A percentile compares a stretch with the other conserved stretches of the same genome.
Evolutionary conservation across 2,797 vertebrate genomes (phyloP).

Genomic region (Menidia menidia): DNA sequence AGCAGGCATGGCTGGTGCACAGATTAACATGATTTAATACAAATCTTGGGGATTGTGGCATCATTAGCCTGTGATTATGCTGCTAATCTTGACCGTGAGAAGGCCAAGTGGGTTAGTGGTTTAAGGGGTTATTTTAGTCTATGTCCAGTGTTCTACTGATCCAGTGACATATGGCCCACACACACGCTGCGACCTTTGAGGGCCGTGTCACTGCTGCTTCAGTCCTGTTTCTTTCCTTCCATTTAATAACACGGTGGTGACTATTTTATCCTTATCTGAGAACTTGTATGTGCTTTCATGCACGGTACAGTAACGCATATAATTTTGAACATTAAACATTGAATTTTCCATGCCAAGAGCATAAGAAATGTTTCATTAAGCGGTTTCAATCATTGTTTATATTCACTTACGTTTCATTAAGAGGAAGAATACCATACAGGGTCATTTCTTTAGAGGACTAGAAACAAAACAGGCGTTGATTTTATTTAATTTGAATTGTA

Average conservation of each 20-base stretch:
- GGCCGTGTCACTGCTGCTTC: conserved; percentile 24
- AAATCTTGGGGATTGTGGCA: conserved; percentile 67
- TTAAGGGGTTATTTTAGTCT: conserved; percentile 66
- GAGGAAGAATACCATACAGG: too few species aligned
- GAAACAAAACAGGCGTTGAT: neutral
- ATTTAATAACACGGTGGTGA: neutral
- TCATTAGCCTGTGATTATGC: conserved; percentile 73
- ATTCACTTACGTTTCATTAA: too few species aligned
- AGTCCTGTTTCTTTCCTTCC: conserved; percentile 3
- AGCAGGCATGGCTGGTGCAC: conserved; percentile 23
- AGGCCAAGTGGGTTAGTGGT: conserved; percentile 62
- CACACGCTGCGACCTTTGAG: conserved; percentile 35
- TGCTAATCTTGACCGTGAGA: conserved; percentile 67
- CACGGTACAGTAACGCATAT: too few species aligned
- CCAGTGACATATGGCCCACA: conserved; percentile 67
- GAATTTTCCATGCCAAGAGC: too few species aligned
- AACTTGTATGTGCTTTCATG: neutral
- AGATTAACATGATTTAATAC: conserved; percentile 65
- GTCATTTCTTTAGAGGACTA: too few species aligned
- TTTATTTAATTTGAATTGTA: neutral
- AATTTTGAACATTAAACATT: too few species aligned
- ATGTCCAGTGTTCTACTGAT: conserved; percentile 58
- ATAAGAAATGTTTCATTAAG: too few species aligned
- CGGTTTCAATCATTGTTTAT: too few species aligned
- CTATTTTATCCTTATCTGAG: conserved; percentile 2